These are phyloP conservation scores for Drosophila elegans DNA, from an alignment of 1,140 invertebrate species.

Conservation along the genomic window DNA sequence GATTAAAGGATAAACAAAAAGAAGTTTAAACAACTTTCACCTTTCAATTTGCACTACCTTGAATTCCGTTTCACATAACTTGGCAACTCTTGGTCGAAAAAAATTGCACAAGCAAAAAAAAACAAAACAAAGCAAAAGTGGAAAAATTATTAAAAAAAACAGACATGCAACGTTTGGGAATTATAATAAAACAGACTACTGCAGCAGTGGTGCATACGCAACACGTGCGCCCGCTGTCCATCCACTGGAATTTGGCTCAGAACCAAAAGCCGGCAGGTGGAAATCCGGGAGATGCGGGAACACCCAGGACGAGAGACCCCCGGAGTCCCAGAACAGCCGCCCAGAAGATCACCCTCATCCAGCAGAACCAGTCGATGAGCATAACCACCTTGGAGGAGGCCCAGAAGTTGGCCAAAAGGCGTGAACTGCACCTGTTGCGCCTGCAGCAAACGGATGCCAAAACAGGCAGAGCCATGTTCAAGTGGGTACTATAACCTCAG, in stretches of 20 bases:
- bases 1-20: no score
- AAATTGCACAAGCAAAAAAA: slow-evolving; percentile 44
- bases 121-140: slow-evolving; percentile 1
- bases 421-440: slow-evolving; percentile 88
- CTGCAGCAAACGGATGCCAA: slow-evolving; percentile 87
- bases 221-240: slow-evolving; percentile 7
- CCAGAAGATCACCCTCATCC: slow-evolving; percentile 86
- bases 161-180: slow-evolving; percentile 36
- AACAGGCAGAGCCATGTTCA: slow-evolving; percentile 87
- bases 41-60: neutral
- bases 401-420: slow-evolving; percentile 87
- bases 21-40: no score
- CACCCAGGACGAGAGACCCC: slow-evolving; percentile 31
- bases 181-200: slow-evolving; percentile 20
- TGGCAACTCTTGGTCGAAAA: slow-evolving; percentile 35
- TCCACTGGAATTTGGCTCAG: slow-evolving; percentile 46
- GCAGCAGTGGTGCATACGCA: slow-evolving; percentile 13
- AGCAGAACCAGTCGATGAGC: slow-evolving; percentile 85
- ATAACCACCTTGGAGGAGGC: slow-evolving; percentile 87
- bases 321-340: neutral
- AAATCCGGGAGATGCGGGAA: neutral
- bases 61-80: neutral
- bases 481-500: slow-evolving; percentile 64
- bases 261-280: slow-evolving; percentile 25
- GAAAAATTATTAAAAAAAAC: neutral